A percentile compares a stretch with the other conserved stretches of the same genome.
phyloP scores from a whole-genome alignment of 2,113 vertebrate genomes.

The Kryptolebias marmoratus region DNA sequence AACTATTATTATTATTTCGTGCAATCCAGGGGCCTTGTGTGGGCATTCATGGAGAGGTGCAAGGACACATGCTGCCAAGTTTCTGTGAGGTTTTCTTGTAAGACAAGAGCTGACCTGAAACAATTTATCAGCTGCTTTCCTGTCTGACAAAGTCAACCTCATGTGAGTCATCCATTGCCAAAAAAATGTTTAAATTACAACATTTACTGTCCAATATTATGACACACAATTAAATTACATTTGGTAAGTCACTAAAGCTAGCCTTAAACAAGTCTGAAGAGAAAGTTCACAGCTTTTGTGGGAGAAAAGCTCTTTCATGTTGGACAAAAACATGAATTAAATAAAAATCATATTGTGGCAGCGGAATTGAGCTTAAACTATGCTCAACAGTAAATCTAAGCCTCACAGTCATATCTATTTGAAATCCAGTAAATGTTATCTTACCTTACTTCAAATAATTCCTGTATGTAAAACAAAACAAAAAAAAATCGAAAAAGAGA shows the following conservation, averaged over 20 bases:
- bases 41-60: conserved; percentile 65
- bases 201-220: not conserved
- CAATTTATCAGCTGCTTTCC: conserved; percentile 16
- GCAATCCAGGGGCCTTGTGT: conserved; percentile 64
- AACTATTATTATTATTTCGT: conserved; percentile 73
- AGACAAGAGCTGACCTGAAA: conserved; percentile 42
- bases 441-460: no score
- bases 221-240: not conserved
- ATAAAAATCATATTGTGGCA: not conserved
- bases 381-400: not conserved
- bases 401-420: not conserved
- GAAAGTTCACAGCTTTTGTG: not conserved
- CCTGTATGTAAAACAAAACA: no score
- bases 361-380: not conserved
- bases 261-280: not conserved
- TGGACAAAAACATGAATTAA: not conserved
- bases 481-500: not conserved
- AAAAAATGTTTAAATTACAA: not conserved
- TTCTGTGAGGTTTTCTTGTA: conserved; percentile 35
- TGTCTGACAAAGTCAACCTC: not conserved
- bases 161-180: conserved; percentile 1
- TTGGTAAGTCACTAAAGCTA: not conserved
- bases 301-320: not conserved
- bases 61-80: conserved; percentile 59
- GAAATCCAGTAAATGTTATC: no score